A percentile compares a stretch with the other conserved stretches of the same genome.
These are phyloP conservation scores for Myzus persicae DNA, from an alignment of 1,140 invertebrate genomes.

Conservation along the genomic window DNA sequence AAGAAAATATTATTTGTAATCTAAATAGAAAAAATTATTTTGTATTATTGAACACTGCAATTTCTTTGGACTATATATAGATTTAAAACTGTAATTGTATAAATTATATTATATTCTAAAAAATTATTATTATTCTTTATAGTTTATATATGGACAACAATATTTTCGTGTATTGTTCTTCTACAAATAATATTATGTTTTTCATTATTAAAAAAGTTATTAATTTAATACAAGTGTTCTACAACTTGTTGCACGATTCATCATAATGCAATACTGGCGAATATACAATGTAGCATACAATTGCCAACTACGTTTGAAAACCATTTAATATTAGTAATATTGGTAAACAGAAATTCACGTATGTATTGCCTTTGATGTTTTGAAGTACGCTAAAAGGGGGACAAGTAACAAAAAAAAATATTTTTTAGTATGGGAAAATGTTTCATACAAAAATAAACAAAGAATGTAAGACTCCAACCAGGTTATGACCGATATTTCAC, in stretches of 20 bases:
- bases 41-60: not conserved
- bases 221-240: not conserved
- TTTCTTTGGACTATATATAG: too few species aligned
- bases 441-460: not conserved
- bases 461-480: not conserved
- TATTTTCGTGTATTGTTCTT: not conserved
- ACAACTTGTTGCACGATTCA: not conserved
- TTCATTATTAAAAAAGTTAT: not conserved
- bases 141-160: too few species aligned
- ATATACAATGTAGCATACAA: not conserved
- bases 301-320: not conserved
- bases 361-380: not conserved
- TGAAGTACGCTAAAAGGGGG: not conserved
- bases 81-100: too few species aligned
- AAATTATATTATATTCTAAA: too few species aligned
- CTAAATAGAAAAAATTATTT: too few species aligned
- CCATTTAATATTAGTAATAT: not conserved
- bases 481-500: not conserved
- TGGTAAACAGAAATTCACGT: not conserved
- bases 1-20: too few species aligned
- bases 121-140: too few species aligned
- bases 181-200: not conserved
- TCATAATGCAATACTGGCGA: not conserved
- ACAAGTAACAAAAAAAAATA: not conserved
- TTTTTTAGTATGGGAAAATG: not conserved